phyloP scores from a whole-genome alignment of 2,797 vertebrate species.

The Gymnothorax reevesii region DNA sequence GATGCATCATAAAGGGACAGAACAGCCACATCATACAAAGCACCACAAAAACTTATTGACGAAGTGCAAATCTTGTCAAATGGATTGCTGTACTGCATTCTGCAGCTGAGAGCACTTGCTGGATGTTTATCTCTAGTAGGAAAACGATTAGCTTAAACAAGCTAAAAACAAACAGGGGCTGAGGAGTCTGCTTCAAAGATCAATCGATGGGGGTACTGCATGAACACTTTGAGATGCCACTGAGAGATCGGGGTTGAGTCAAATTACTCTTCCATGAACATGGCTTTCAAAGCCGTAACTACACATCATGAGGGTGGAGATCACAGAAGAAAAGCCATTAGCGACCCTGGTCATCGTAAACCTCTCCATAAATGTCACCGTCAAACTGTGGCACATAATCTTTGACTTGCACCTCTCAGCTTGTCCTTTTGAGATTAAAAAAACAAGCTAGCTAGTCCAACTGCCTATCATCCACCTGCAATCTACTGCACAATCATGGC shows the following conservation, averaged over 20 bases:
- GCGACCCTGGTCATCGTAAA: background rate
- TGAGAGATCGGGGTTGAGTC: background rate
- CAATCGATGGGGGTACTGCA: background rate
- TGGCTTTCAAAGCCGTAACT: background rate
- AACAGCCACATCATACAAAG: background rate
- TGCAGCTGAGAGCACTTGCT: background rate
- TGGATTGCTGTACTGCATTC: background rate
- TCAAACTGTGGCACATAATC: background rate
- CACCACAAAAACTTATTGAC: background rate
- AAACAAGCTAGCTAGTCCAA: background rate
- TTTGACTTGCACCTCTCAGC: background rate
- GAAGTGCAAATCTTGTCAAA: background rate
- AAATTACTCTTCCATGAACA: background rate
- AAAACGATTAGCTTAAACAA: background rate
- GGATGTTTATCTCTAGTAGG: background rate
- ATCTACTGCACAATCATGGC: background rate
- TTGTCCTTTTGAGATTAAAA: background rate
- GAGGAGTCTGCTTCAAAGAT: background rate
- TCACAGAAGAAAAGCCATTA: background rate
- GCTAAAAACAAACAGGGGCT: background rate
- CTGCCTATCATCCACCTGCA: background rate
- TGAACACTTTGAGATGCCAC: background rate
- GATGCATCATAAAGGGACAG: no score
- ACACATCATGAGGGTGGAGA: background rate
- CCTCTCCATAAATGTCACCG: constrained; percentile 12